Conservation (phyloP, 2,113 vertebrate species). For the Dicerorhinus sumatrensis region DNA sequence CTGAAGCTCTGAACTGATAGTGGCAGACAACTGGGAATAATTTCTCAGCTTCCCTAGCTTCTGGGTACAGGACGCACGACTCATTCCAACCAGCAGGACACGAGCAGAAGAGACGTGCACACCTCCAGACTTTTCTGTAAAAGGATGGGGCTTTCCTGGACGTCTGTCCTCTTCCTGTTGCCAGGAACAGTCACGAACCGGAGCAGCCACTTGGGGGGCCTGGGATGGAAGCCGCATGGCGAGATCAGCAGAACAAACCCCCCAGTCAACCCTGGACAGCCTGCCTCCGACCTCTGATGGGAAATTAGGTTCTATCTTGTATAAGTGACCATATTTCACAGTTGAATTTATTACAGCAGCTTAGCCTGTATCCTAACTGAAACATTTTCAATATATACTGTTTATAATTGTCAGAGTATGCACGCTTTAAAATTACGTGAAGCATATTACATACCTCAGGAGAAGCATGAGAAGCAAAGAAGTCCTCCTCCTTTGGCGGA, state of each 20-base stretch:
- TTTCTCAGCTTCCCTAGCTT: not conserved
- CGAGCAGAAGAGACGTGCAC: not conserved
- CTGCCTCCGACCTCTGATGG: not conserved
- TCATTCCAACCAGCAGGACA: not conserved
- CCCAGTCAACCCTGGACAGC: not conserved
- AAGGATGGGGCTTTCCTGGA: not conserved
- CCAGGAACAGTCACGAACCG: not conserved
- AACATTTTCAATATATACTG: not conserved
- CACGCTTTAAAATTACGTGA: not conserved
- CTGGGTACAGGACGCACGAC: fast-evolving
- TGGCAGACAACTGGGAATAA: too few species aligned
- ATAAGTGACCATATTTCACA: not conserved
- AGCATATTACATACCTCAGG: conserved; percentile 79
- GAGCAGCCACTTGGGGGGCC: not conserved
- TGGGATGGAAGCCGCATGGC: not conserved
- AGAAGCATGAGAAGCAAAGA: conserved; percentile 92
- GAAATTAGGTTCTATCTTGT: not conserved
- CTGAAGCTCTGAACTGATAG: not conserved
- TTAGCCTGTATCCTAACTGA: not conserved
- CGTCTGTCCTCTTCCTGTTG: fast-evolving
- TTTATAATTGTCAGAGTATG: not conserved
- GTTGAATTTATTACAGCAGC: not conserved
- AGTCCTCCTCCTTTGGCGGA: conserved; percentile 93
- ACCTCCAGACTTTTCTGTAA: not conserved
- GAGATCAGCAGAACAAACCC: not conserved